These are phyloP conservation scores for Ornithoptera priamus DNA, from an alignment of 2,888 invertebrate species.

Conservation along the genomic window DNA sequence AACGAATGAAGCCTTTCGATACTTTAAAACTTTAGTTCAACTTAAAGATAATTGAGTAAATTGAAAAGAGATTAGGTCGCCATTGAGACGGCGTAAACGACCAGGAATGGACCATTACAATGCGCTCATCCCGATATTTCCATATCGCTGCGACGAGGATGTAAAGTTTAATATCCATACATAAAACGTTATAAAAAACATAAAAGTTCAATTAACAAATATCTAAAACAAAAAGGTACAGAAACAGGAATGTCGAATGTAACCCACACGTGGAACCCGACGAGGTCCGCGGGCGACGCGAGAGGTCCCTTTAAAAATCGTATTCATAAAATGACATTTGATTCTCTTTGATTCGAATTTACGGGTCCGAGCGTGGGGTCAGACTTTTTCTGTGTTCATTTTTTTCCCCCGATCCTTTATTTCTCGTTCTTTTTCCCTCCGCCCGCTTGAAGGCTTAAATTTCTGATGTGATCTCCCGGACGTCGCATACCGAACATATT, in stretches of 20 bases:
- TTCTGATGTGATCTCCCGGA: conserved; percentile 75
- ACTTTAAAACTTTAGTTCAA: no score
- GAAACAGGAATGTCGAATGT: not conserved
- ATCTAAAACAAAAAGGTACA: not conserved
- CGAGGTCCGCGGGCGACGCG: conserved; percentile 20
- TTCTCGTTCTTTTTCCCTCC: conserved; percentile 51
- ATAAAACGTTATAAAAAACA: not conserved
- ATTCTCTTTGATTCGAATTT: conserved; percentile 75
- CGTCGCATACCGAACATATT: conserved; percentile 77
- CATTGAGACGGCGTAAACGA: no score
- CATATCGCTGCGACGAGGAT: no score
- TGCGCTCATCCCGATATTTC: no score
- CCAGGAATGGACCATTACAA: no score
- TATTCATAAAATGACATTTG: conserved; percentile 73
- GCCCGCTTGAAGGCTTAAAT: conserved; percentile 68
- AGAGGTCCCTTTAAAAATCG: conserved; percentile 31
- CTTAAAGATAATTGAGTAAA: no score
- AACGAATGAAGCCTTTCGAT: no score
- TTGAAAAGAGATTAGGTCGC: no score
- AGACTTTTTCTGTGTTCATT: conserved; percentile 43
- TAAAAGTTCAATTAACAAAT: not conserved
- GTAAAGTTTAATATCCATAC: no score
- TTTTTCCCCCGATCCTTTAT: conserved; percentile 44
- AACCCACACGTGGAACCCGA: conserved; percentile 6
- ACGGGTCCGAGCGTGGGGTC: conserved; percentile 69